A percentile compares a stretch with the other conserved stretches of the same genome.
Conservation (phyloP, 1,140 invertebrate species). For the Tetramorium parvispinum region DNA sequence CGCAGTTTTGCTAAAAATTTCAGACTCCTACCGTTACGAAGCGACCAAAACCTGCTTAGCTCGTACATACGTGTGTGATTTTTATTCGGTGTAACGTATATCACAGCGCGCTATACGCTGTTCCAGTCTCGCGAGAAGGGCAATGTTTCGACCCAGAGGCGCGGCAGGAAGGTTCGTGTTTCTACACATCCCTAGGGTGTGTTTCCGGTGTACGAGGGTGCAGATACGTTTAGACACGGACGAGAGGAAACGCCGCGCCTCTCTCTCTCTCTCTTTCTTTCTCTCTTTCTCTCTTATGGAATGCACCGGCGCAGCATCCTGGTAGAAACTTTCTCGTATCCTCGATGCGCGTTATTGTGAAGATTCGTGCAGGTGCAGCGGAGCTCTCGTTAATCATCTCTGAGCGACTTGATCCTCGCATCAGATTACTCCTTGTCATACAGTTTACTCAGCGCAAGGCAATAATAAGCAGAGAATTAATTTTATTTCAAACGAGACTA, state of each 20-base stretch:
- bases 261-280: slow-evolving; percentile 2
- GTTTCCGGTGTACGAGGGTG: slow-evolving; percentile 51
- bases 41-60: slow-evolving; percentile 17
- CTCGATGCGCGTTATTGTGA: slow-evolving; percentile 61
- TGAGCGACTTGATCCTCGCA: slow-evolving; percentile 62
- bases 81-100: slow-evolving; percentile 48
- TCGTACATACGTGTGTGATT: slow-evolving; percentile 17
- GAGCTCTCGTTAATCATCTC: slow-evolving; percentile 68
- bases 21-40: not conserved
- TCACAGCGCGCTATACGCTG: slow-evolving; percentile 10
- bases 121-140: slow-evolving; percentile 40
- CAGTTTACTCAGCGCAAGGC: slow-evolving; percentile 5
- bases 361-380: slow-evolving; percentile 44
- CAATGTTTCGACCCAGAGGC: slow-evolving; percentile 41
- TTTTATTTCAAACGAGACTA: slow-evolving; percentile 34
- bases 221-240: slow-evolving; percentile 49
- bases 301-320: slow-evolving; percentile 16
- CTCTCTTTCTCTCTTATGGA: not conserved
- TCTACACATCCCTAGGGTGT: slow-evolving; percentile 60
- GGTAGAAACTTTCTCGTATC: slow-evolving; percentile 57
- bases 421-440: slow-evolving; percentile 43
- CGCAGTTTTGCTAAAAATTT: slow-evolving; percentile 30
- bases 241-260: slow-evolving; percentile 4
- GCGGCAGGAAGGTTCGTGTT: slow-evolving; percentile 54
- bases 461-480: slow-evolving; percentile 62